Base-by-base conservation (phyloP, 2,888 invertebrate species). In the Harmothoe impar region DNA sequence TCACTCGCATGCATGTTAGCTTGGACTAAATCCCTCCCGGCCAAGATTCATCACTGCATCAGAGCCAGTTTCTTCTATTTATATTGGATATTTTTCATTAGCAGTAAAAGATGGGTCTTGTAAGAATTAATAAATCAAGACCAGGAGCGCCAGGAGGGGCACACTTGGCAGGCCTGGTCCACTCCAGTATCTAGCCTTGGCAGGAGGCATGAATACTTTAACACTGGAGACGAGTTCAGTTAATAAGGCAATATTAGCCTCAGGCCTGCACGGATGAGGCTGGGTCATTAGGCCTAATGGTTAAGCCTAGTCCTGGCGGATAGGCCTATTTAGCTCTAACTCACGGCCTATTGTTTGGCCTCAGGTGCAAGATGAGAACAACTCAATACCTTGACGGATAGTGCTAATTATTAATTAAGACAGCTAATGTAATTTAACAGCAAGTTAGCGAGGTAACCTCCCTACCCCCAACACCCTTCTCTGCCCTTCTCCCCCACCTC, bases 361-460 rank as follows among this genome's bases (percentile, higher is more conserved):
- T 15, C 72, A 72, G 72, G 72, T 72, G 72, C 29, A 3, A 72
- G 25, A n/a, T 23, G 20, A 25, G 72, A 72, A 72, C 72, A 72
- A 72, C 31, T 29, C 72, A 72, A 72, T 72, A 72, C 72, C 72
- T 72, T n/a, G 20, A 29, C 72, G 72, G 29, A 72, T 29, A 23
- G 15, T 29, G 72, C 72, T 72, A 72, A 72, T 72, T 29, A 72
- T 72, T 72, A 72, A 72, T 72, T 29, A 72, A 72, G 72, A 17
- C 29, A 25, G 29, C 72, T 72, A 72, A 72, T 72, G 72, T 72
- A 29, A 72, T 72, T 72, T 72, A 72, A 72, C 72, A 72, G 15
- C 29, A 25, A 72, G 31, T 72, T 72, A 72, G 25, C 29, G 72
- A 25, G 72, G 72, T 72, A 29, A 15, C 20, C 33, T 25, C 5